Percentiles rank a stretch among this genome's conserved stretches.
These are phyloP conservation scores for Neosilurus mollespiculum DNA, from an alignment of 2,797 vertebrate species.

Conservation along the genomic window DNA sequence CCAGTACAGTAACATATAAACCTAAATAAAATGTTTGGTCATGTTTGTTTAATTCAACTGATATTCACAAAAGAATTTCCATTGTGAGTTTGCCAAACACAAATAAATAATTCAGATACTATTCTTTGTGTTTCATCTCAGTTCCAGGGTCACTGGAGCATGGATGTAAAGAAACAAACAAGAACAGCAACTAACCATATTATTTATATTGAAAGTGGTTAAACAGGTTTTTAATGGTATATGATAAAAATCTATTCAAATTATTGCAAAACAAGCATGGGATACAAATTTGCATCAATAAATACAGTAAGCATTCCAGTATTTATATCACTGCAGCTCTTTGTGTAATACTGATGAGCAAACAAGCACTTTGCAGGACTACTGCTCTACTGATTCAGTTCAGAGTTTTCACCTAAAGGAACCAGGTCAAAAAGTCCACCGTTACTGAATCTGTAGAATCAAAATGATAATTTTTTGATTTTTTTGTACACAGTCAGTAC, in stretches of 20 bases:
- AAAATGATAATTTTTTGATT: background rate
- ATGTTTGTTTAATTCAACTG: background rate
- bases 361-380: background rate
- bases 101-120: slow-evolving; percentile 46
- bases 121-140: slow-evolving; percentile 32
- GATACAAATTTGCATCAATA: background rate
- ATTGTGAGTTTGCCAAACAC: background rate
- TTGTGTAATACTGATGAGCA: background rate
- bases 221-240: background rate
- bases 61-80: slow-evolving; percentile 8
- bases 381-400: background rate
- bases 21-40: background rate
- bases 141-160: slow-evolving; percentile 2
- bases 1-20: slow-evolving; percentile 1
- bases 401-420: background rate
- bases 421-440: background rate
- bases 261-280: background rate
- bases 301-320: background rate
- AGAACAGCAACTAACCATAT: background rate
- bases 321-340: background rate
- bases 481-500: background rate
- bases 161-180: background rate
- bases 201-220: background rate
- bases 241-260: background rate
- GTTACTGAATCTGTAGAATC: background rate